Evolutionary conservation across 2,888 invertebrate species (phyloP).

Genomic region (Protophormia terraenovae): DNA sequence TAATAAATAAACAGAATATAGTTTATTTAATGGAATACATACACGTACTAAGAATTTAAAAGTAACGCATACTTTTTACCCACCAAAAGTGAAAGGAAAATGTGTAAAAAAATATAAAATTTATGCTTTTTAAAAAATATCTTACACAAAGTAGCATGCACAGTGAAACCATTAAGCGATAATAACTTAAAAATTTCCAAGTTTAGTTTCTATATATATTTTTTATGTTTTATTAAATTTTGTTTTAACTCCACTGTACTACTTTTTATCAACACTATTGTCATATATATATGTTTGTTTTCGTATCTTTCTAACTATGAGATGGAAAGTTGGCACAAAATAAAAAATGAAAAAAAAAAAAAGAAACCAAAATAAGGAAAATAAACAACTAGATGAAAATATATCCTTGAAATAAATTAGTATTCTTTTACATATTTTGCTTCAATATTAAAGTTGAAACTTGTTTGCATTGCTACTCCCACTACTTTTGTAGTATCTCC

Average conservation of each 20-base stretch:
- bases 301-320: neutral
- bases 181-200: too few relatives aligned
- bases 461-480: neutral
- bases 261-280: slow-evolving; percentile 11
- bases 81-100: slow-evolving; percentile 1
- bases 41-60: neutral
- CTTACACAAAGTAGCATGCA: neutral
- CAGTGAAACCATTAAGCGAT: too few relatives aligned
- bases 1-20: too few relatives aligned
- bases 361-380: too few relatives aligned
- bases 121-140: neutral
- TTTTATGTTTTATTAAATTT: too few relatives aligned
- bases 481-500: neutral
- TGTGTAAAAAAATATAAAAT: neutral
- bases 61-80: neutral
- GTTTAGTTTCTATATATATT: too few relatives aligned
- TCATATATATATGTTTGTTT: neutral
- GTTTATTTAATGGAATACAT: slow-evolving; percentile 24
- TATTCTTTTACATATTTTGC: slow-evolving; percentile 51
- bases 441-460: slow-evolving; percentile 11
- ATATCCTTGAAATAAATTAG: slow-evolving; percentile 66
- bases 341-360: neutral
- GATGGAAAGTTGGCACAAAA: slow-evolving; percentile 37
- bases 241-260: neutral
- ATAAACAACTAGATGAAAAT: too few relatives aligned